These are phyloP conservation scores for Sepiola atlantica DNA, from an alignment of 2,888 invertebrate genomes.

Conservation along the genomic window DNA sequence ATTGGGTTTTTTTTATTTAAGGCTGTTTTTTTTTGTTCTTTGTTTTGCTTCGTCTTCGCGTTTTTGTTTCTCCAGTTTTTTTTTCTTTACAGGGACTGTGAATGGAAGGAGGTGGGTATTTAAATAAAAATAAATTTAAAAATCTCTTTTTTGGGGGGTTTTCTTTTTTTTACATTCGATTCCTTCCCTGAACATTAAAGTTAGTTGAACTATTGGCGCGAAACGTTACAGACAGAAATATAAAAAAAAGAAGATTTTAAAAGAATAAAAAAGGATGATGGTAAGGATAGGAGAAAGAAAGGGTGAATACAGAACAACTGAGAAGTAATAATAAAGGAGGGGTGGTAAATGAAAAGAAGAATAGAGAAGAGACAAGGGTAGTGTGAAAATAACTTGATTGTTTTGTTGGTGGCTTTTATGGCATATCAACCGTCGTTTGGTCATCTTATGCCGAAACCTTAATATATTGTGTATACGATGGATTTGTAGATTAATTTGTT, in stretches of 20 bases:
- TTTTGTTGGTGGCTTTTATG: too few relatives aligned
- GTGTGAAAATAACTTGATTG: not conserved
- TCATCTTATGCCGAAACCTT: too few relatives aligned
- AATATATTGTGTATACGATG: too few relatives aligned
- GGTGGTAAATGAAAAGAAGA: not conserved
- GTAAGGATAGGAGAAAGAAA: not conserved
- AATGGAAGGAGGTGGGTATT: not conserved
- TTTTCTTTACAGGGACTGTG: not conserved
- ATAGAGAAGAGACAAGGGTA: not conserved
- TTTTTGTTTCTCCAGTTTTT: not conserved
- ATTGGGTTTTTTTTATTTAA: not conserved
- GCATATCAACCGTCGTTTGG: too few relatives aligned
- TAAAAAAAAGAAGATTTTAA: not conserved
- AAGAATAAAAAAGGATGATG: not conserved
- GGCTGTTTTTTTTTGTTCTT: too few relatives aligned
- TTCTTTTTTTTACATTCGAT: not conserved
- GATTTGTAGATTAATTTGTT: too few relatives aligned
- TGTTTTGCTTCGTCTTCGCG: not conserved
- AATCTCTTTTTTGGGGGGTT: too few relatives aligned
- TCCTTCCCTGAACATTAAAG: not conserved
- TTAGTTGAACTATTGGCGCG: not conserved
- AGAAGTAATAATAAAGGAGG: not conserved
- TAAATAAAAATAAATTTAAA: not conserved
- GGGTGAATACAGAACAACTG: not conserved
- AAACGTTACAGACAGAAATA: not conserved